Evolutionary conservation across 2,797 vertebrate genomes (phyloP).

Genomic region (Alfaro cultratus): DNA sequence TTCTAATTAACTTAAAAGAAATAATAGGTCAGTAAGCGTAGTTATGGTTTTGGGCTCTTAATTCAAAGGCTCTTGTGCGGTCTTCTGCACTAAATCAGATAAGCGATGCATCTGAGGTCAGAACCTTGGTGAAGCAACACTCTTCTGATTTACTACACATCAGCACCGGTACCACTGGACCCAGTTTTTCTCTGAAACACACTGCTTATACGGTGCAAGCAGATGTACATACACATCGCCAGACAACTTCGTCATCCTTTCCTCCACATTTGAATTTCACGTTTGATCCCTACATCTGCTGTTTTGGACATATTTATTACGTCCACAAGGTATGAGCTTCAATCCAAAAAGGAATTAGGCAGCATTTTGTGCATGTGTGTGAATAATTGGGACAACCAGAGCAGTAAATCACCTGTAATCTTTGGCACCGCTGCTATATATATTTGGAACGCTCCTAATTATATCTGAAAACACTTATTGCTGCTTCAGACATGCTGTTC

Average conservation of each 20-base stretch:
- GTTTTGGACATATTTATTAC: background rate
- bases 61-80: background rate
- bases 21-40: too few species aligned
- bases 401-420: background rate
- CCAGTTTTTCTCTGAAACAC: background rate
- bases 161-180: background rate
- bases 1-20: background rate
- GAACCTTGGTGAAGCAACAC: background rate
- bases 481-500: background rate
- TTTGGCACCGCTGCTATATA: background rate
- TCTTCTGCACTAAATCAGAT: background rate
- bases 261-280: background rate
- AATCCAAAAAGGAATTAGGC: background rate
- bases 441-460: background rate
- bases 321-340: background rate
- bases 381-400: background rate
- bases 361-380: background rate
- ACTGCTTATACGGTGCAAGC: background rate
- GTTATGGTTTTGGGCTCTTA: background rate
- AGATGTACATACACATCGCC: background rate
- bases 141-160: background rate
- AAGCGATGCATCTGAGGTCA: background rate
- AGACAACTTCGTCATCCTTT: background rate
- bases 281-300: background rate
- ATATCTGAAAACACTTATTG: background rate